Base-by-base conservation (phyloP, 2,888 invertebrate genomes). In the Dimorphilus gyrociliatus region DNA sequence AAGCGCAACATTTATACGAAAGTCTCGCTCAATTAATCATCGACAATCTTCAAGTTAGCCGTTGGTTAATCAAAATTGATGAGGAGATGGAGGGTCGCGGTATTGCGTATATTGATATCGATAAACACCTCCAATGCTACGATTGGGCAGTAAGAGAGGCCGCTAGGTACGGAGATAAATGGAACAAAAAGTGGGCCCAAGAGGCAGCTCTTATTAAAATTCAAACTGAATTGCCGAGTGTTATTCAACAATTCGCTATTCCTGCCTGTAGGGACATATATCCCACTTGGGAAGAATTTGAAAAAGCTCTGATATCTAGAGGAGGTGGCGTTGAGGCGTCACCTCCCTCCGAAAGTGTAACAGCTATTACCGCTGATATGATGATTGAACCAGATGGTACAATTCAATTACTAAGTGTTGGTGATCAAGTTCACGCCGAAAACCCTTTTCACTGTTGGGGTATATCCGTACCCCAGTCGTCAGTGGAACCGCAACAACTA, bases 181-280 rank as follows among this genome's bases (percentile, higher is more conserved):
- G 60, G 62, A 48, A 34, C 29, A 59, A 60, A 39, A 59, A 59
- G 38, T 62, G 62, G 62, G 60, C 61, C n/a, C 59, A 60, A 54
- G 60, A 61, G 46, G 48, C 53, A 25, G 56, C 52, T 2, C 58
- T 54, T 35, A 51, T 52, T 23, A 56, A 57, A 40, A 55, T 61
- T 18, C 46, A 53, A 36, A 47, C 48, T 16, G 60, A 61, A 34
- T 50, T 60, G 17, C 50, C 53, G 10, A 49, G 49, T 26, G 45
- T 60, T 10, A 40, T 60, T 15, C 36, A 38, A 2, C 44, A 44
- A 4, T 36, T 50, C 43, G 52, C 51, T 5, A 32, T 35, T 16
- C 52, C 56, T 19, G 39, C 48, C 19, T 47, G 55, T 34, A 51
- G 40, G 10, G 43, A 47, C 17, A 39, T 51, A n/a, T 60, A 52